Percentiles rank a stretch among this genome's conserved stretches.
phyloP scores from a whole-genome alignment of 2,888 invertebrate genomes.

The Rhorus exstirpatorius region DNA sequence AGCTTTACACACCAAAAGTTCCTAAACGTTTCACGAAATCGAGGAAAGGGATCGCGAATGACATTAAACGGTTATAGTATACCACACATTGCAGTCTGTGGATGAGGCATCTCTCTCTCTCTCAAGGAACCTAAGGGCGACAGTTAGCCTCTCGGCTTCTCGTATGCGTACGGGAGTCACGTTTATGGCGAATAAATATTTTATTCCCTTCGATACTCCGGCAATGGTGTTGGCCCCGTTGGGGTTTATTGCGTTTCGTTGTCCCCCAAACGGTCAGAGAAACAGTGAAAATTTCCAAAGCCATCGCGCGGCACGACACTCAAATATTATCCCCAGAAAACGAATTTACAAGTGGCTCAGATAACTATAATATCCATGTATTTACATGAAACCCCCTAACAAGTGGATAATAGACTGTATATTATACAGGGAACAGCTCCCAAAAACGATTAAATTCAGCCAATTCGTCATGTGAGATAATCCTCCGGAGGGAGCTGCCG shows the following conservation, averaged over 20 bases:
- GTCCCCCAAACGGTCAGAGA: slow-evolving; percentile 65
- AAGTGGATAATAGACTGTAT: slow-evolving; percentile 51
- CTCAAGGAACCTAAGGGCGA: slow-evolving; percentile 3
- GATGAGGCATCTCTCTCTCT: slow-evolving; percentile 47
- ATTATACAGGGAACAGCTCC: slow-evolving; percentile 24
- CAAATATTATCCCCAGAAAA: slow-evolving; percentile 64
- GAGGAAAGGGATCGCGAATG: slow-evolving; percentile 51
- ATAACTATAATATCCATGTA: slow-evolving; percentile 2
- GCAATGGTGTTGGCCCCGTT: slow-evolving; percentile 23
- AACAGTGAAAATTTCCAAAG: slow-evolving; percentile 64
- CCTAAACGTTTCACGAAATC: slow-evolving; percentile 63
- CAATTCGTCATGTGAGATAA: slow-evolving; percentile 58
- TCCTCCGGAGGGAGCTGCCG: background rate
- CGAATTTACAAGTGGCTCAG: slow-evolving; percentile 43
- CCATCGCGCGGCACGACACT: slow-evolving; percentile 58
- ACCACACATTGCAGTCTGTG: slow-evolving; percentile 26
- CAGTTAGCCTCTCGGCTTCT: slow-evolving; percentile 18
- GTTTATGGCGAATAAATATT: slow-evolving; percentile 78
- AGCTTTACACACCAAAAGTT: slow-evolving; percentile 58
- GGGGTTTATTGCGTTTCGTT: slow-evolving; percentile 69
- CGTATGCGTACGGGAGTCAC: slow-evolving; percentile 48
- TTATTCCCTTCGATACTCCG: slow-evolving; percentile 73
- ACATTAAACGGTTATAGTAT: slow-evolving; percentile 68
- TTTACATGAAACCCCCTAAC: slow-evolving; percentile 14
- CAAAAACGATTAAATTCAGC: slow-evolving; percentile 54